A percentile compares a stretch with the other conserved stretches of the same genome.
Evolutionary conservation across 2,113 vertebrate genomes (phyloP).

Genomic region (Procavia capensis): DNA sequence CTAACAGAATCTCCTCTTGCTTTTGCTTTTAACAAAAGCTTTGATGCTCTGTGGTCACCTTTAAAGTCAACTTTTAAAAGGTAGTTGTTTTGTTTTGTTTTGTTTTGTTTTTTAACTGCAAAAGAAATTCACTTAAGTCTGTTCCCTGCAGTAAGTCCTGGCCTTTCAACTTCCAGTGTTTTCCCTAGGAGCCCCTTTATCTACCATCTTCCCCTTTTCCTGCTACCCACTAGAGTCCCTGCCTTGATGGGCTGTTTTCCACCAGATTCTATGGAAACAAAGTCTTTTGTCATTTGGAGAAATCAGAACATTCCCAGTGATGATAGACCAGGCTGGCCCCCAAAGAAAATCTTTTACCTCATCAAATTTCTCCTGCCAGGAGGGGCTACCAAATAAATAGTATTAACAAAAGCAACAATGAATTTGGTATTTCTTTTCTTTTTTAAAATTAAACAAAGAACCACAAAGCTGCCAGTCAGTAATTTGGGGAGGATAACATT

Average conservation of each 20-base stretch:
- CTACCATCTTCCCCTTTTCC: background rate
- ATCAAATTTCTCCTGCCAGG: background rate
- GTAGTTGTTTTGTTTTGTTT: background rate
- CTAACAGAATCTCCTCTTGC: background rate
- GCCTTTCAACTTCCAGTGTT: background rate
- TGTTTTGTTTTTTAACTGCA: background rate
- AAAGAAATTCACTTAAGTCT: background rate
- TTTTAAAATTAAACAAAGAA: background rate
- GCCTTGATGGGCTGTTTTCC: background rate
- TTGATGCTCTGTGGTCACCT: background rate
- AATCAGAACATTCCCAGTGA: background rate
- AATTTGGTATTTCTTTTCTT: background rate
- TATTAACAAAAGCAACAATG: background rate
- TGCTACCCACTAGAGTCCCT: background rate
- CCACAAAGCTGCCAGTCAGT: background rate
- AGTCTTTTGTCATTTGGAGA: slow-evolving; percentile 7
- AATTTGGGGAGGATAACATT: background rate
- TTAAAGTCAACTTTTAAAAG: background rate
- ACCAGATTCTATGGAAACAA: background rate
- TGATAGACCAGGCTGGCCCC: background rate
- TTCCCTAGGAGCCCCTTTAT: background rate
- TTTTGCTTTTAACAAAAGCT: background rate
- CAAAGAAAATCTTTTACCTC: background rate
- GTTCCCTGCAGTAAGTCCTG: background rate
- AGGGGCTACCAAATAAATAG: background rate